A percentile compares a stretch with the other conserved stretches of the same genome.
Evolutionary conservation across 1,140 invertebrate genomes (phyloP).

Genomic region (Atta texana): DNA sequence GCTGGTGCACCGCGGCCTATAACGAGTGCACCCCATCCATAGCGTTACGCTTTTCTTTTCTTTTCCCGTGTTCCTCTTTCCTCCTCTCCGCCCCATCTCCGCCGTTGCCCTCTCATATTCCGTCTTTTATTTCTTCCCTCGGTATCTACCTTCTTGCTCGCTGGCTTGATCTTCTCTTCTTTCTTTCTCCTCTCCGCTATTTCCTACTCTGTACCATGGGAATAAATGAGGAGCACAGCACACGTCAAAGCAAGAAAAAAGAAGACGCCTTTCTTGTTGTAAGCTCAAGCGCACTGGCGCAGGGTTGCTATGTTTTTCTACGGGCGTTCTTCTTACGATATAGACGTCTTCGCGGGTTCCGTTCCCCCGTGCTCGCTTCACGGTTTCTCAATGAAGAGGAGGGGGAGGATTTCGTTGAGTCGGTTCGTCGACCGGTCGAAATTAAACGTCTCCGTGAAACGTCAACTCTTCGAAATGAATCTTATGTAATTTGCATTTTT

Average conservation of each 20-base stretch:
- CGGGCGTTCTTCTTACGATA: constrained; percentile 27
- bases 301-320: constrained; percentile 38
- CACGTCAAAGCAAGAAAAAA: constrained; percentile 79
- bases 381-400: constrained; percentile 23
- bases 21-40: constrained; percentile 72
- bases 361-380: constrained; percentile 5
- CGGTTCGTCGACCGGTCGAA: constrained; percentile 53
- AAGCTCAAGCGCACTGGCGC: constrained; percentile 26
- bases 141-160: constrained; percentile 38
- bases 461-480: constrained; percentile 3
- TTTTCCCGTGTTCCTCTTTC: constrained; percentile 1
- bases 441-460: constrained; percentile 41
- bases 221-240: constrained; percentile 83
- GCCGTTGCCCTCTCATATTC: constrained; percentile 20
- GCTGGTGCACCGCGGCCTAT: constrained; percentile 67
- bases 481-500: constrained; percentile 14
- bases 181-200: constrained; percentile 57
- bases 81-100: too few relatives aligned
- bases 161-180: constrained; percentile 47
- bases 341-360: constrained; percentile 47
- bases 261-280: constrained; percentile 44
- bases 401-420: constrained; percentile 12
- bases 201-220: constrained; percentile 69
- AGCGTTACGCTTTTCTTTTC: constrained; percentile 68
- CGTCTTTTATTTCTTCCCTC: constrained; percentile 32